These are phyloP conservation scores for Sycophila sp. DNA, from an alignment of 1,140 invertebrate genomes.

Conservation along the genomic window DNA sequence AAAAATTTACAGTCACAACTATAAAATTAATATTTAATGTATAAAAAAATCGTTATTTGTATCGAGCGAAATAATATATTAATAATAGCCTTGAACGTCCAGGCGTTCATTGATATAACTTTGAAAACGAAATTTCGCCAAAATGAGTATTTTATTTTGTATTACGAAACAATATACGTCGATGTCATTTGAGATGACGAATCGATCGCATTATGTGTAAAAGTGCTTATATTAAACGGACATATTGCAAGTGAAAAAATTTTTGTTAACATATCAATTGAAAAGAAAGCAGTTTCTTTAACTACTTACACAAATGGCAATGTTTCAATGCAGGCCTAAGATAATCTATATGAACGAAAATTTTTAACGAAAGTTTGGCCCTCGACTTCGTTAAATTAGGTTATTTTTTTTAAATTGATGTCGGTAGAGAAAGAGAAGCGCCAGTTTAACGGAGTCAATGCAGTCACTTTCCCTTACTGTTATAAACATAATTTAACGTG, in stretches of 20 bases:
- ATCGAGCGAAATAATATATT: neutral
- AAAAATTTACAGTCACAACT: too few species aligned
- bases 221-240: neutral
- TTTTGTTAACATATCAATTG: neutral
- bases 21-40: neutral
- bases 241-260: neutral
- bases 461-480: conserved; percentile 10
- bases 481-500: conserved; percentile 13
- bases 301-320: conserved; percentile 22
- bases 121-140: too few species aligned
- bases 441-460: neutral
- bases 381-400: conserved; percentile 10
- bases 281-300: conserved; percentile 1
- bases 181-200: too few species aligned
- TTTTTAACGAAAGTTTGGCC: neutral
- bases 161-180: too few species aligned
- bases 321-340: conserved; percentile 34
- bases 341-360: neutral
- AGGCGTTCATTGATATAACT: neutral
- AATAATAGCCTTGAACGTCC: too few species aligned
- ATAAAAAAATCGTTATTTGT: neutral
- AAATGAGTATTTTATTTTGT: neutral
- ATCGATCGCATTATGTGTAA: neutral
- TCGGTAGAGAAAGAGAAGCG: neutral
- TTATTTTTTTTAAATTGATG: conserved; percentile 5